Conservation (phyloP, 1,140 invertebrate species). For the Aculops lycopersici region DNA sequence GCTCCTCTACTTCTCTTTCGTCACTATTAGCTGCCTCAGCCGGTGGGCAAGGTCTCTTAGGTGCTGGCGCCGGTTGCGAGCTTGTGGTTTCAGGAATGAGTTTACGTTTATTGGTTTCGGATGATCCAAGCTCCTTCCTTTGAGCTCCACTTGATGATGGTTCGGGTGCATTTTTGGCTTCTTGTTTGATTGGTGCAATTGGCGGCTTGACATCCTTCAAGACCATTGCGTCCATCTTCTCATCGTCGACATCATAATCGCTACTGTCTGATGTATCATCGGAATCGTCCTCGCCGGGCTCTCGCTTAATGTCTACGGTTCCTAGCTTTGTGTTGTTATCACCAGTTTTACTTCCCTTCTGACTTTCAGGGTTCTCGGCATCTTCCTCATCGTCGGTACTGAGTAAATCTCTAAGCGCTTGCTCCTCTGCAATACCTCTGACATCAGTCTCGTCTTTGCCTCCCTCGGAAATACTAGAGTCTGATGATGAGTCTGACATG, state of each 20-base stretch:
- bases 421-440: constrained; percentile 58
- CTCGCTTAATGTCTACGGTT: constrained; percentile 12
- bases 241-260: constrained; percentile 1
- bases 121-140: too few species aligned
- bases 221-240: constrained; percentile 16
- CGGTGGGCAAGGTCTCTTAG: constrained; percentile 1
- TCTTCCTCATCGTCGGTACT: constrained; percentile 64
- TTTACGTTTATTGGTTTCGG: constrained; percentile 1
- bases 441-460: constrained; percentile 22
- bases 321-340: constrained; percentile 2
- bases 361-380: constrained; percentile 32
- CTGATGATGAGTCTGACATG: constrained; percentile 23
- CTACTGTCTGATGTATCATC: constrained; percentile 14
- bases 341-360: constrained; percentile 13
- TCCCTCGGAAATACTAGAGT: constrained; percentile 32
- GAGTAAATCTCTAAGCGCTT: constrained; percentile 46
- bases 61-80: neutral
- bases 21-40: constrained; percentile 15
- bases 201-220: constrained; percentile 10
- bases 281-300: constrained; percentile 14
- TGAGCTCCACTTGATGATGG: constrained; percentile 1
- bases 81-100: neutral
- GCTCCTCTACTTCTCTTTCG: constrained; percentile 69
- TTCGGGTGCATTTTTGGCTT: neutral
- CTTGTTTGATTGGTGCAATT: neutral